Evolutionary conservation across 2,797 vertebrate genomes (phyloP), one percentile per base, ranked within the genome.

Genomic region (Epinephelus awoara): DNA sequence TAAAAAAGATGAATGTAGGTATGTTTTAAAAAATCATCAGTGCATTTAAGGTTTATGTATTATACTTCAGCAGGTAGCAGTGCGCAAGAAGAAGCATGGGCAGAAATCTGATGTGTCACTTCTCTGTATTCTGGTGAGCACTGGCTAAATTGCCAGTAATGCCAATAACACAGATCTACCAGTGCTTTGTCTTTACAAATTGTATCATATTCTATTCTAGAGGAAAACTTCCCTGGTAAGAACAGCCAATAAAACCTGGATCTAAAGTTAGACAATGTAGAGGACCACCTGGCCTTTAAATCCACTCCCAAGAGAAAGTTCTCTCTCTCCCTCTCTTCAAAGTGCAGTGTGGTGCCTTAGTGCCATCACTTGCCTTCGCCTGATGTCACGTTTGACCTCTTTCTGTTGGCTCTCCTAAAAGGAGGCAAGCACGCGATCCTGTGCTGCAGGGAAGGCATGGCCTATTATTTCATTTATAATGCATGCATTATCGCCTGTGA

Each of bases 351-450:
- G 74, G 73, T 72, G 88, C 90, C 79, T 82, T 80, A 23, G 71
- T 80, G 79, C 89, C 86, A 79, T 87, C 89, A 79, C 90, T 91
- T 85, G 88, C 88, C 84, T 89, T 85, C 70, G 79, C 78, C 84
- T 80, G 80, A 91, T 93, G 92, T 92, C 93, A 93, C 76, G 89
- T 93, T 92, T 94, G 94, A 94, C 92, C 94, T 94, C 90, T 85
- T 94, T 94, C 82, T 87, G 82, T 79, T 86, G 85, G 81, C 23
- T 91, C 91, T 75, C 77, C 89, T 92, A 93, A 93, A 92, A 91
- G 91, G 86, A 90, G 77, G 82, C 61, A 92, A 67, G 91, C 93
- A 94, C 92, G 91, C 93, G 47, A 94, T 87, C 44, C 79, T 73
- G 72, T n/a, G 77, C 90, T 77, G 78, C 77, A 62, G 85, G 72